phyloP scores from a whole-genome alignment of 2,888 invertebrate genomes.

The Stomorhina lunata region DNA sequence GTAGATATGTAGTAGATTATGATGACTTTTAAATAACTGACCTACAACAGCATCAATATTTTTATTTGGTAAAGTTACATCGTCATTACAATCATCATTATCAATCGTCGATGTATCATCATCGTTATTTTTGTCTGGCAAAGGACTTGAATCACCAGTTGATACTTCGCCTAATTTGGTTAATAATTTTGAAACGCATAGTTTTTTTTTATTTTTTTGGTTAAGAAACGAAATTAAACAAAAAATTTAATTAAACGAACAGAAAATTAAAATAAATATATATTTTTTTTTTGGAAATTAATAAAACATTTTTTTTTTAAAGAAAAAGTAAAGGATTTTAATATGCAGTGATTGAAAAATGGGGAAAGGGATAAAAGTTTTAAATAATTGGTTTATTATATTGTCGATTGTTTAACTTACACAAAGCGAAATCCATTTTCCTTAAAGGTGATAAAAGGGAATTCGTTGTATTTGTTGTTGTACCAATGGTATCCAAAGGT shows the following conservation, averaged over 20 bases:
- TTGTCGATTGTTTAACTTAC: conserved; percentile 82
- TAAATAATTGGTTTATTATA: background rate
- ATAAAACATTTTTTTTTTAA: conserved; percentile 18
- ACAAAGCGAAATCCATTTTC: conserved; percentile 91
- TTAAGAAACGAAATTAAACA: conserved; percentile 56
- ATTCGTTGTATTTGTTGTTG: conserved; percentile 71
- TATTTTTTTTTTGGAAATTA: conserved; percentile 2
- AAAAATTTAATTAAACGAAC: conserved; percentile 40
- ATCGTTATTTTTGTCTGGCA: conserved; percentile 78
- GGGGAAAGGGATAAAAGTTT: conserved; percentile 45
- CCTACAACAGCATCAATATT: conserved; percentile 78
- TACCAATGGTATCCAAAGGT: conserved; percentile 75
- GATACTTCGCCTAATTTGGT: conserved; percentile 79
- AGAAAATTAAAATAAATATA: conserved; percentile 32
- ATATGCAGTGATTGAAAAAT: conserved; percentile 57
- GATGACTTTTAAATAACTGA: conserved; percentile 74
- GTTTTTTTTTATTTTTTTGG: conserved; percentile 38
- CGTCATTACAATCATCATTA: conserved; percentile 75
- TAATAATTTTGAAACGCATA: conserved; percentile 57
- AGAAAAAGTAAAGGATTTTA: conserved; percentile 61
- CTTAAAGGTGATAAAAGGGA: conserved; percentile 82
- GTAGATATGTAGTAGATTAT: conserved; percentile 64
- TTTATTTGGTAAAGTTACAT: conserved; percentile 76
- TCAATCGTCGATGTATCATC: conserved; percentile 74
- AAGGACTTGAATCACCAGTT: conserved; percentile 79